phyloP scores from a whole-genome alignment of 2,888 invertebrate species.

The Nymphalis polychloros region DNA sequence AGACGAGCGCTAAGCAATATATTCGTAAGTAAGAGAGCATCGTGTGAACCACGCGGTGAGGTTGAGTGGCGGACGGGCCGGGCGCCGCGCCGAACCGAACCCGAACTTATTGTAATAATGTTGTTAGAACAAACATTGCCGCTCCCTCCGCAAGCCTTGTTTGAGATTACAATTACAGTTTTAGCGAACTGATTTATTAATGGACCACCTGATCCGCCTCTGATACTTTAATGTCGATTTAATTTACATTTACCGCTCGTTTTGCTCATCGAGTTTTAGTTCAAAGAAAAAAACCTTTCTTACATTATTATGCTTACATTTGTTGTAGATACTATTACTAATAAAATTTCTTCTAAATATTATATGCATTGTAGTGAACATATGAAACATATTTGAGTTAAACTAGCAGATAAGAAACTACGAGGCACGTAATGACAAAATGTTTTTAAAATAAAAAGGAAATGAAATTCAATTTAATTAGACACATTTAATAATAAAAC shows the following conservation, averaged over 20 bases:
- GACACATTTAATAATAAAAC: slow-evolving; percentile 28
- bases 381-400: too few relatives aligned
- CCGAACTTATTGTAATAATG: slow-evolving; percentile 81
- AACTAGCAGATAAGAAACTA: too few relatives aligned
- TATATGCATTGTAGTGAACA: too few relatives aligned
- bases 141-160: slow-evolving; percentile 69
- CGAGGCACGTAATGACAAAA: neutral
- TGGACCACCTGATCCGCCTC: slow-evolving; percentile 79
- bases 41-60: slow-evolving; percentile 51
- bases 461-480: neutral
- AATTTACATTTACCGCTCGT: slow-evolving; percentile 63
- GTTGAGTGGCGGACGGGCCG: slow-evolving; percentile 39
- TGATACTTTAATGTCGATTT: slow-evolving; percentile 80
- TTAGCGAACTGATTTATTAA: slow-evolving; percentile 82
- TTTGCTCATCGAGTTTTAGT: slow-evolving; percentile 17
- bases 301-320: too few relatives aligned
- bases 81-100: slow-evolving; percentile 60
- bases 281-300: neutral
- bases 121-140: slow-evolving; percentile 78
- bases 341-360: too few relatives aligned
- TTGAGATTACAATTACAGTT: slow-evolving; percentile 82
- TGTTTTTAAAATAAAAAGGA: neutral
- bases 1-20: slow-evolving; percentile 11
- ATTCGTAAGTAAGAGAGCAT: slow-evolving; percentile 52
- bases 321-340: too few relatives aligned